Percentiles rank a stretch among this genome's conserved stretches.
Evolutionary conservation across 1,140 invertebrate genomes (phyloP).

Genomic region (Philopotamus ludificatus): DNA sequence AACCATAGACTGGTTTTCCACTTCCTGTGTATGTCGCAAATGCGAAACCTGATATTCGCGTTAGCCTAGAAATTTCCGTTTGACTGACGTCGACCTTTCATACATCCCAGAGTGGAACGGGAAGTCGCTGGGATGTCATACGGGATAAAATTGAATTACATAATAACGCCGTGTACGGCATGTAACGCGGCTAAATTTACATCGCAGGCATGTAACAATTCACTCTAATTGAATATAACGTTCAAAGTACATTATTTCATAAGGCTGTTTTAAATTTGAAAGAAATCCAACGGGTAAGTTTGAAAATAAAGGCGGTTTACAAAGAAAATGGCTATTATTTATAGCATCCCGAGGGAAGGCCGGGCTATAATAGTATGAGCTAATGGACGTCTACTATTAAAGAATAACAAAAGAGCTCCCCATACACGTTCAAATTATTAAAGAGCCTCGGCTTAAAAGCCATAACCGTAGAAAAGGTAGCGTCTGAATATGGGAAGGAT

Average conservation of each 20-base stretch:
- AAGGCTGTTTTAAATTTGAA: too few species aligned
- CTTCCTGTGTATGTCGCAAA: not conserved
- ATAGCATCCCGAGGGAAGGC: not conserved
- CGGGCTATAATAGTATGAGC: not conserved
- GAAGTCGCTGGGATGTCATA: not conserved
- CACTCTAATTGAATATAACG: too few species aligned
- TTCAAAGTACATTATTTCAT: too few species aligned
- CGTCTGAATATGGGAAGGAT: too few species aligned
- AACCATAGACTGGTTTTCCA: too few species aligned
- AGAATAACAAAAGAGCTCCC: not conserved
- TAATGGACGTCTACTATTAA: not conserved
- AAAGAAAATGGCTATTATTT: slow-evolving; percentile 11
- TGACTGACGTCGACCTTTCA: not conserved
- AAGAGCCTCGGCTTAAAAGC: too few species aligned
- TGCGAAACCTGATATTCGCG: not conserved
- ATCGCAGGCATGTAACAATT: not conserved
- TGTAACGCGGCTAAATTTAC: not conserved
- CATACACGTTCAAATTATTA: not conserved
- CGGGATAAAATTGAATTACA: not conserved
- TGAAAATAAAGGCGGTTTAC: too few species aligned
- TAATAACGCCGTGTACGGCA: not conserved
- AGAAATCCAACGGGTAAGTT: too few species aligned
- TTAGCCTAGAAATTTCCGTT: not conserved
- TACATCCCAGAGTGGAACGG: not conserved
- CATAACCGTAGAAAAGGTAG: too few species aligned